Evolutionary conservation across 2,113 vertebrate genomes (phyloP), one percentile per base, ranked within the genome.

Genomic region (Cebidichthys violaceus): DNA sequence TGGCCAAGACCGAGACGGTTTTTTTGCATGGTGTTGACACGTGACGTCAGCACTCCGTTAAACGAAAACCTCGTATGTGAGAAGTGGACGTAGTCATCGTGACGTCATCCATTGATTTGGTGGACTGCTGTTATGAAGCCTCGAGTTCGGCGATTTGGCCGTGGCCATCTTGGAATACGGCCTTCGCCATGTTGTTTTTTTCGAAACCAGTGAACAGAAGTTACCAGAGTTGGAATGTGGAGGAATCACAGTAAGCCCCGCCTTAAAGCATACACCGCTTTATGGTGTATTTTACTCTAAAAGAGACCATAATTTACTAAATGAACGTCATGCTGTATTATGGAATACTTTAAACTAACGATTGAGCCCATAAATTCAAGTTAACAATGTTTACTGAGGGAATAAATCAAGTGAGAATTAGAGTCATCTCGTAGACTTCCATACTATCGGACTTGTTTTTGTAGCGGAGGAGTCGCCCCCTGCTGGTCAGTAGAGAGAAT

Each of bases 21-120:
- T 33, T 76, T 75, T 88, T 6, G 87, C 79, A 81, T 90, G 24
- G 39, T 92, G 94, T 94, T 92, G 92, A 93, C 86, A 88, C 89
- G 41, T 70, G 86, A 93, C 93, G 93, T 94, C 88, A 90, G 29
- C 18, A 3, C 60, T 55, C 71, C 72, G 61, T 86, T 82, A 59
- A 29, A 27, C 14, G 7, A 24, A 31, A 14, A n/a, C n/a, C 22
- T 33, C 9, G 54, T 10, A 13, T 45, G 43, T 45, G 17, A 45
- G 54, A 24, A 22, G 50, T 8, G 20, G 50, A 22, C 54, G 54
- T 55, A 55, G 54, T 55, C n/a, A 5, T 55, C 54, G n/a, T 57
- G 54, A 57, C 54, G 54, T 57, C 54, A 57, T 1, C 54, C 5
- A 13, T 14, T 27, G 24, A 13, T 57, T 27, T 27, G n/a, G n/a